phyloP scores from a whole-genome alignment of 2,113 vertebrate genomes.

The Origma solitaria region DNA sequence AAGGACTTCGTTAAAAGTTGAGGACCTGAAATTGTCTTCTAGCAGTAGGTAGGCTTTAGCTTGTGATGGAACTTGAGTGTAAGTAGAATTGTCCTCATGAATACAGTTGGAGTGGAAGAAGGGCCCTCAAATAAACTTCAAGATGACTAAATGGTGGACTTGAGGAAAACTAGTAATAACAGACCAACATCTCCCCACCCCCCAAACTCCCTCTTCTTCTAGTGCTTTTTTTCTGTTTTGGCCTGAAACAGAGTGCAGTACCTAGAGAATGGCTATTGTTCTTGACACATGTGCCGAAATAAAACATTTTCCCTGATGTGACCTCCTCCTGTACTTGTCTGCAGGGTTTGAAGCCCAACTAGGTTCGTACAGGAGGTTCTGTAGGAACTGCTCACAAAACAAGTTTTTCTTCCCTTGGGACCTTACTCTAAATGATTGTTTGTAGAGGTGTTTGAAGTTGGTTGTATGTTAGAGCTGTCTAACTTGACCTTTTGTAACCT shows the following conservation, averaged over 20 bases:
- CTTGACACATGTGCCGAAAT: accelerated
- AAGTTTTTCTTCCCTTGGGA: neutral
- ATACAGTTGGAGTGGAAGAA: neutral
- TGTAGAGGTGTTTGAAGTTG: neutral
- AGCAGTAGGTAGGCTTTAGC: neutral
- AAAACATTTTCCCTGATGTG: neutral
- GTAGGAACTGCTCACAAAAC: neutral
- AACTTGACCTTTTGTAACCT: neutral
- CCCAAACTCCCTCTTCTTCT: neutral
- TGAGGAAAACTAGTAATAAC: neutral
- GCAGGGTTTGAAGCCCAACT: neutral
- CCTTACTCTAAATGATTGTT: neutral
- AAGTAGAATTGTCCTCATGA: neutral
- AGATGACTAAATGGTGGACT: neutral
- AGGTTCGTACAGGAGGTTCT: neutral
- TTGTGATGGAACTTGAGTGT: neutral
- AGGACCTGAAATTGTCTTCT: neutral
- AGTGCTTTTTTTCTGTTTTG: neutral
- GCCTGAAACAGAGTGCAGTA: neutral
- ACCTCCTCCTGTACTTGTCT: neutral
- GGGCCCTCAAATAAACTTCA: neutral
- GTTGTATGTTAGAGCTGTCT: accelerated
- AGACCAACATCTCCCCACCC: neutral
- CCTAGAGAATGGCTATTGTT: neutral
- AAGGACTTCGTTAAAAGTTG: neutral